Evolutionary conservation across 1,140 invertebrate species (phyloP), one percentile per base, ranked within the genome.

Genomic region (Drosophila ficusphila): DNA sequence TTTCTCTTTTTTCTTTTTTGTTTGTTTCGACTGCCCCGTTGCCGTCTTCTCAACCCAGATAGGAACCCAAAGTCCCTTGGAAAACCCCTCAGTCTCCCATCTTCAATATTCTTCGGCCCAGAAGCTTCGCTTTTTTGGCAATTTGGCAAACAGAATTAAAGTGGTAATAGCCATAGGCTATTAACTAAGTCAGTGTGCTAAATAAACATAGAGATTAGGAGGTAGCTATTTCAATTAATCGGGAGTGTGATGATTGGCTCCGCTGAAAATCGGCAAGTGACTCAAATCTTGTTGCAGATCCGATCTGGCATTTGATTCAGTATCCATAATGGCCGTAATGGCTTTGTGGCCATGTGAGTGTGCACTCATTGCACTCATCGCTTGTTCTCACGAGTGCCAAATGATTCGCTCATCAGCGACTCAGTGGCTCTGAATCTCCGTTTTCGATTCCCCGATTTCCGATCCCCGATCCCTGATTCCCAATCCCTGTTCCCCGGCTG

Each of bases 361-460:
- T 70, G 11, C 25, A 18, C 14, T 46, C 25, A 6, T 18, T 25
- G 21, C 25, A 6, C 14, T 25, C 16, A 64, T 46, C 33, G 41
- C 67, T 33, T 56, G 46, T 88, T 86, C 82, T 81, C 81, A 86
- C 81, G 81, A 81, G 44, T 85, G 81, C 81, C 81, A 86, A 85
- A 79, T 52, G 79, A 71, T 76, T 25, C 29, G 39, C 61, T 65
- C 34, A 67, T 65, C 62, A 62, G 56, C 56, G 61, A 31, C 54
- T 64, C 60, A 64, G 27, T 64, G 60, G 61, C 60, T 52, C 34
- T 27, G 62, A 65, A 42, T 33, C 41, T 27, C 39, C 41, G 48
- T 36, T 39, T 52, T 21, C 38, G 68, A 78, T n/a, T 34, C 34
- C 48, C 41, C 44, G 44, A 65, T 57, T 11, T 42, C 38, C 39